Conservation (phyloP, 2,888 invertebrate genomes). For the Synergus laeviventris region DNA sequence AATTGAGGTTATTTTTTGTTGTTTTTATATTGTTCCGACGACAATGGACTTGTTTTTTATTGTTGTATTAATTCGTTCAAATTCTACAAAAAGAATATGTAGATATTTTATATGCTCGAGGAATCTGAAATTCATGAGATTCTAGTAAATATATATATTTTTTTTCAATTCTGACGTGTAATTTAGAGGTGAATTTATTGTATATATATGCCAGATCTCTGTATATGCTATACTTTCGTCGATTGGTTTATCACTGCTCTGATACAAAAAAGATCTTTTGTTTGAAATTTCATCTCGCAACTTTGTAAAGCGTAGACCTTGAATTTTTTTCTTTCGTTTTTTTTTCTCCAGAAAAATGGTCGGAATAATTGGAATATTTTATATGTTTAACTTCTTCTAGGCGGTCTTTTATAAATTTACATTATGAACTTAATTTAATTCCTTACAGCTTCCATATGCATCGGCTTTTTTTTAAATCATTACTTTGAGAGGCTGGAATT, state of each 20-base stretch:
- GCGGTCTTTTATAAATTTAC: background rate
- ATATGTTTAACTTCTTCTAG: background rate
- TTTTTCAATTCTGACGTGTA: background rate
- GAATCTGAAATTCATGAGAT: background rate
- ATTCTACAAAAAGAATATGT: no score
- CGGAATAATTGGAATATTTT: background rate
- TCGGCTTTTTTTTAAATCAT: background rate
- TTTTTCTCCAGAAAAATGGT: background rate
- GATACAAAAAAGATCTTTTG: background rate
- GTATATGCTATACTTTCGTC: no score
- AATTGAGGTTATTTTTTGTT: background rate
- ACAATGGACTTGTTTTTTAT: background rate
- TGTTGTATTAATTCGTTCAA: no score
- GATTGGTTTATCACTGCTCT: background rate
- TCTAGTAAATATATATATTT: background rate
- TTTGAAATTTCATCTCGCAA: background rate
- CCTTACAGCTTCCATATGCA: no score
- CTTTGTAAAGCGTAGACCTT: background rate
- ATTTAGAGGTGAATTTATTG: background rate
- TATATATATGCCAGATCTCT: no score
- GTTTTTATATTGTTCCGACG: background rate
- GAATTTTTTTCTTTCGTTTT: background rate
- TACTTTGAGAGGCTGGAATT: background rate
- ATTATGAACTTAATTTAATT: no score
- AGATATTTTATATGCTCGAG: background rate